Evolutionary conservation across 2,797 vertebrate genomes (phyloP), one percentile per base, ranked within the genome.

Genomic region (Momotus momota): DNA sequence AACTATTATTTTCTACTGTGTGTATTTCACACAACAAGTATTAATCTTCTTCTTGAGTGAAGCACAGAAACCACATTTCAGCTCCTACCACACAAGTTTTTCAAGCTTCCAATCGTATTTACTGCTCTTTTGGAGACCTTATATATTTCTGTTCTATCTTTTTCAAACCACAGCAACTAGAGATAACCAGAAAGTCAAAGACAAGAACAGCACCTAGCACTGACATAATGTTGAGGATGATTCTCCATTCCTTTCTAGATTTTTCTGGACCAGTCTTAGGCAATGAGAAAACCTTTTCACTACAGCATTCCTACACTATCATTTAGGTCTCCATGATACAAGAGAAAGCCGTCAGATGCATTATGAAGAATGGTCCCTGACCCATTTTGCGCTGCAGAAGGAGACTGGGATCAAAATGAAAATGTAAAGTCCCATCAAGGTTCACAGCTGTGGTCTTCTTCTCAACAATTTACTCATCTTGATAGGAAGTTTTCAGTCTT

Each of bases 101-200:
- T 58, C 78, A 88, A 60, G 31, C 26, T 87, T 90, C 61, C 60
- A 85, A 35, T 18, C 73, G 15, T 73, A 86, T 84, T 88, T 93
- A 85, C n/a, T 84, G 62, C 3, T 74, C 15, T 88, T 93, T 49
- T 65, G 13, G 57, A 86, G 61, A 75, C 72, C 62, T 86, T 58
- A 70, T n/a, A 17, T 92, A 86, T 66, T 92, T 93, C 81, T 88
- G 62, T 73, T 92, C 2, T n/a, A 62, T 79, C 43, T 90, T 79
- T 83, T 90, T 86, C 86, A 69, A 52, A 92, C 66, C 0, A 5
- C 57, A 70, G 43, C 18, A 27, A 67, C 55, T 10, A 64, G 51
- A 40, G 73, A 40, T 64, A 67, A 60, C 33, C 40, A 73, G 86
- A 90, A 86, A n/a, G 74, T 86, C 77, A 73, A 94, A 93, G 66